Base-by-base conservation (phyloP, 2,113 vertebrate species). In the Chaenocephalus aceratus region DNA sequence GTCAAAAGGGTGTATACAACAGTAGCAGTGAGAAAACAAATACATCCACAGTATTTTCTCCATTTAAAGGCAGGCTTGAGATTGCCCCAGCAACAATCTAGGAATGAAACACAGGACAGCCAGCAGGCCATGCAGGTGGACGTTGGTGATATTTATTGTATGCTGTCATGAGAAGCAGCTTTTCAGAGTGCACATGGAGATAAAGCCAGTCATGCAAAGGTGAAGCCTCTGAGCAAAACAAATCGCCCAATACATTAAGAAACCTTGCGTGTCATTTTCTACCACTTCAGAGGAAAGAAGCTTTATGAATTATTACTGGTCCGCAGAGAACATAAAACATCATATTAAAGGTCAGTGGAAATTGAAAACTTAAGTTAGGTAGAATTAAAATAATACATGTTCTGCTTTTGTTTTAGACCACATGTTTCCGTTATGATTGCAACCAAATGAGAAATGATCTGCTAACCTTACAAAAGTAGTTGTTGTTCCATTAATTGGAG, bases 231-330 rank as follows among this genome's bases (percentile, higher is more conserved):
- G 56, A 49, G 49, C 49, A 41, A 65, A 79, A 72, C 62, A 68
- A 70, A 69, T 64, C 34, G 71, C 3, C 36, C 41, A 49, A 69
- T 70, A 63, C 13, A 77, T 67, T 72, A 56, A 11, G 57, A 34
- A 76, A 53, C 58, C 10, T 18, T 48, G 41, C 51, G 8, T 83
- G n/a, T 51, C 10, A 56, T 83, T 83, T 88, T 68, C 36, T 56
- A 58, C 56, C 48, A 71, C 51, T 68, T 80, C 64, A 72, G 49
- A 78, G 51, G 54, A 62, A 63, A 75, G 44, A 75, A 48, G 73
- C n/a, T 41, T 65, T 45, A 72, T 82, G 56, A 85, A 86, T 89
- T 86, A 90, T 88, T 80, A 44, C 66, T 73, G 45, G 7, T 69
- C 67, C 65, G 53, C 61, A 26, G 56, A 79, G 46, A 56, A 63